Conservation (phyloP, 2,888 invertebrate genomes). For the Liodrosophila aerea region DNA sequence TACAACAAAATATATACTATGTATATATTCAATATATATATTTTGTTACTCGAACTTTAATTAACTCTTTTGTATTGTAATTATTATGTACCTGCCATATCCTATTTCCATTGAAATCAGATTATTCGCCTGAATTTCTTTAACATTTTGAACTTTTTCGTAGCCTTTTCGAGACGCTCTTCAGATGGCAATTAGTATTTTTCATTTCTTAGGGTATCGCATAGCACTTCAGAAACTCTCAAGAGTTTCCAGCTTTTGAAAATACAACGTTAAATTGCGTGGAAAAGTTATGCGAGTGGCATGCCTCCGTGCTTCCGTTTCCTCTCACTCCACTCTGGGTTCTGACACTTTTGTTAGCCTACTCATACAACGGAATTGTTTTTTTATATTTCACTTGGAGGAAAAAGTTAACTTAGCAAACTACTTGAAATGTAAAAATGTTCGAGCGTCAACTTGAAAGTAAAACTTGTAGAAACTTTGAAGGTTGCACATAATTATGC, state of each 20-base stretch:
- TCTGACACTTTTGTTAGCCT: slow-evolving; percentile 13
- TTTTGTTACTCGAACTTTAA: too few species aligned
- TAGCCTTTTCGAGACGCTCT: slow-evolving; percentile 3
- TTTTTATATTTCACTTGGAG: slow-evolving; percentile 41
- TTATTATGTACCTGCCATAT: too few species aligned
- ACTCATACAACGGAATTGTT: slow-evolving; percentile 26
- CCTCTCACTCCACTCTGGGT: not conserved
- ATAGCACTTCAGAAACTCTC: slow-evolving; percentile 6
- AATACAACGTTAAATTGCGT: slow-evolving; percentile 63
- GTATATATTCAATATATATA: too few species aligned
- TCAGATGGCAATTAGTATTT: slow-evolving; percentile 12
- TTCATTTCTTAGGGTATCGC: slow-evolving; percentile 13
- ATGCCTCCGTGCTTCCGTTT: not conserved
- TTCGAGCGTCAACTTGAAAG: slow-evolving; percentile 52
- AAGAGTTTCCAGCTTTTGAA: slow-evolving; percentile 25
- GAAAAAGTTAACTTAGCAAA: slow-evolving; percentile 64
- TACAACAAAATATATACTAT: too few species aligned
- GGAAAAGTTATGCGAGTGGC: slow-evolving; percentile 64
- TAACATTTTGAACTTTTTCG: not conserved
- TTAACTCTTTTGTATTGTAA: too few species aligned
- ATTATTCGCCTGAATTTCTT: too few species aligned
- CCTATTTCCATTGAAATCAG: too few species aligned
- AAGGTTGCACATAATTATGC: slow-evolving; percentile 64
- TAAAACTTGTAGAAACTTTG: slow-evolving; percentile 62
- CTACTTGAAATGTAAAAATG: slow-evolving; percentile 72